Conservation (phyloP, 2,888 invertebrate species). For the Euplexia lucipara region DNA sequence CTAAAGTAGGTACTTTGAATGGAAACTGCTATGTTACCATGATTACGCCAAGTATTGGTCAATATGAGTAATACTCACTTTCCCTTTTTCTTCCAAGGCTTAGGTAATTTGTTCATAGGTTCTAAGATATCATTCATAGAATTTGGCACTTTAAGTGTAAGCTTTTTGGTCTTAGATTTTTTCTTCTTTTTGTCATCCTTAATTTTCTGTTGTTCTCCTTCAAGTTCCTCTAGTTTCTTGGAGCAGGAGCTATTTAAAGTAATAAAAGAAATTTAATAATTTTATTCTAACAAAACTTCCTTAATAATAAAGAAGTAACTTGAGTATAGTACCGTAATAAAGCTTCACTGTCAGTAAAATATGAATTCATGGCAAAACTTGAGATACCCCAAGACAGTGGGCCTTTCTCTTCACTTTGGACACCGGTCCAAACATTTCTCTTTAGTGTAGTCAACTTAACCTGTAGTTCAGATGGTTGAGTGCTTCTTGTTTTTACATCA, state of each 20-base stretch:
- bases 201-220: conserved; percentile 82
- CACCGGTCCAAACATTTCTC: conserved; percentile 94
- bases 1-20: neutral
- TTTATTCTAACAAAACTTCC: neutral
- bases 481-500: conserved; percentile 82
- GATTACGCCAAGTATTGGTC: too few species aligned
- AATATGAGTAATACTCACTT: conserved; percentile 80
- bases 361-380: conserved; percentile 89
- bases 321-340: conserved; percentile 87
- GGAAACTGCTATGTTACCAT: neutral
- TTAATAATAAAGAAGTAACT: neutral
- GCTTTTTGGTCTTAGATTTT: conserved; percentile 85
- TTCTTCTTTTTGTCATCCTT: conserved; percentile 88
- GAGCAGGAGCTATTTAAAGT: conserved; percentile 91
- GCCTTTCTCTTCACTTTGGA: conserved; percentile 86
- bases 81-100: conserved; percentile 87
- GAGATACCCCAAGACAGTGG: conserved; percentile 94
- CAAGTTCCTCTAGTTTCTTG: conserved; percentile 91
- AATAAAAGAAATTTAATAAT: conserved; percentile 1
- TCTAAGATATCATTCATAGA: conserved; percentile 81
- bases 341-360: conserved; percentile 91
- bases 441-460: conserved; percentile 93
- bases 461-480: conserved; percentile 92
- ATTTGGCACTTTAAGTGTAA: conserved; percentile 85
- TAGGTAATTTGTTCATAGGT: conserved; percentile 80